Percentiles rank a stretch among this genome's conserved stretches.
These are phyloP conservation scores for Liopterus haemorrhoidalis DNA, from an alignment of 2,888 invertebrate genomes.

Conservation along the genomic window DNA sequence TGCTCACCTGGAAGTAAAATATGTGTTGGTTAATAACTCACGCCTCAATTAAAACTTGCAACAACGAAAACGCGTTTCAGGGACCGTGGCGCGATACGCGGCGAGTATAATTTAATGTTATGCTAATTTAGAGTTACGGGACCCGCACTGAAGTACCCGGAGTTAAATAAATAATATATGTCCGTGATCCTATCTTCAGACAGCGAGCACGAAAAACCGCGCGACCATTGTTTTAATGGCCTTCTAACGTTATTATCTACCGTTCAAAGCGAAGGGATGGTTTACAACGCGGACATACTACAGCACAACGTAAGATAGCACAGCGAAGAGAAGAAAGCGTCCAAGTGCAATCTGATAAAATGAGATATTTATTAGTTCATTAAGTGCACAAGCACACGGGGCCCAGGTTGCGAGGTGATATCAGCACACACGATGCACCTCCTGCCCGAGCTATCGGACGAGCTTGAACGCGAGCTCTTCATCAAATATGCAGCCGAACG, in stretches of 20 bases:
- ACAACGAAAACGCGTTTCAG: constrained; percentile 24
- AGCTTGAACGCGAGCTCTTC: too few species aligned
- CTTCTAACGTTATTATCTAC: constrained; percentile 14
- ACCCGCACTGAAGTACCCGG: constrained; percentile 32
- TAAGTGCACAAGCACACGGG: constrained; percentile 23
- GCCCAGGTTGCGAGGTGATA: not conserved
- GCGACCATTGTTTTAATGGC: constrained; percentile 16
- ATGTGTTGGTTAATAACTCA: constrained; percentile 37
- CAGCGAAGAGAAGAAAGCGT: constrained; percentile 22
- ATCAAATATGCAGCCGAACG: too few species aligned
- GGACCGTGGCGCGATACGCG: constrained; percentile 26
- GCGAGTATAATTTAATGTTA: constrained; percentile 34
- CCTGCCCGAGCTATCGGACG: too few species aligned
- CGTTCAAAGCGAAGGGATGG: not conserved
- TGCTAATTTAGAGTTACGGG: constrained; percentile 33
- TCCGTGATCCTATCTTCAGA: constrained; percentile 33
- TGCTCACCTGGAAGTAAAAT: constrained; percentile 35
- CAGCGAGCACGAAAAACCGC: not conserved
- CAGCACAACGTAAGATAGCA: too few species aligned
- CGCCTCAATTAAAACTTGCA: constrained; percentile 36
- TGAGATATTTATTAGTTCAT: constrained; percentile 35
- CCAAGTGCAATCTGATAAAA: constrained; percentile 32
- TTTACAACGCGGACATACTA: not conserved
- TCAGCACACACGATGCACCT: constrained; percentile 1
- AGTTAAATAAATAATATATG: constrained; percentile 35